These are phyloP conservation scores for Psylliodes chrysocephalus DNA, from an alignment of 2,888 invertebrate genomes.

Conservation along the genomic window DNA sequence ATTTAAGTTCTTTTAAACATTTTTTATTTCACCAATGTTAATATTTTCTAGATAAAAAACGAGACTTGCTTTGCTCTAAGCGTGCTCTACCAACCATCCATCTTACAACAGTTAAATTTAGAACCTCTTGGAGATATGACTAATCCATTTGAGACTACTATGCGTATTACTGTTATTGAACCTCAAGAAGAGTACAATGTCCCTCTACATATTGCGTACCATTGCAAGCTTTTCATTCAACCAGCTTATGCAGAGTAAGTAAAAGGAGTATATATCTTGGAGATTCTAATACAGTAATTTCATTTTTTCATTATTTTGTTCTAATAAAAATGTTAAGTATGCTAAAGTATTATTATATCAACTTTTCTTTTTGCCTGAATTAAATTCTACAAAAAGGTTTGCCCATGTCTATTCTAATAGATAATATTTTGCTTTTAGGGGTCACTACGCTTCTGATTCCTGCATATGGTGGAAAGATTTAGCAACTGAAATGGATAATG, in stretches of 20 bases:
- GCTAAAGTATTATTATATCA: too few relatives aligned
- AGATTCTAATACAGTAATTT: too few relatives aligned
- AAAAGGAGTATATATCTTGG: too few relatives aligned
- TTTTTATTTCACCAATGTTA: too few relatives aligned
- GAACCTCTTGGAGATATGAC: constrained; percentile 73
- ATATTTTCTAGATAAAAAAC: constrained; percentile 72
- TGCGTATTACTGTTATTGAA: constrained; percentile 77
- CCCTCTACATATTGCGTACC: constrained; percentile 83
- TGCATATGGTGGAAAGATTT: constrained; percentile 87
- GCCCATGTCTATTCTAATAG: too few relatives aligned
- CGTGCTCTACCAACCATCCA: constrained; percentile 78
- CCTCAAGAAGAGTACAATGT: constrained; percentile 80
- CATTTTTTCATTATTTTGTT: too few relatives aligned
- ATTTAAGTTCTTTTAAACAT: too few relatives aligned
- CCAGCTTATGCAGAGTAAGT: constrained; percentile 80
- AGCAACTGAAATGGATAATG: constrained; percentile 72
- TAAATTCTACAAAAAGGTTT: too few relatives aligned
- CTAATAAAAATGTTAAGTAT: too few relatives aligned
- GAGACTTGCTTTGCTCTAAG: constrained; percentile 81
- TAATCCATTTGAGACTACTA: constrained; percentile 81
- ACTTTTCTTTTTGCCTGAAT: too few relatives aligned
- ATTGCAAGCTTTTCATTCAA: constrained; percentile 79
- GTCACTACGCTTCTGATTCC: constrained; percentile 76
- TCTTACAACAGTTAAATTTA: constrained; percentile 73
- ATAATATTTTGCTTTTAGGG: too few relatives aligned